Percentiles rank a stretch among this genome's conserved stretches.
Conservation (phyloP, 2,797 vertebrate genomes). For the Danio choprae region DNA sequence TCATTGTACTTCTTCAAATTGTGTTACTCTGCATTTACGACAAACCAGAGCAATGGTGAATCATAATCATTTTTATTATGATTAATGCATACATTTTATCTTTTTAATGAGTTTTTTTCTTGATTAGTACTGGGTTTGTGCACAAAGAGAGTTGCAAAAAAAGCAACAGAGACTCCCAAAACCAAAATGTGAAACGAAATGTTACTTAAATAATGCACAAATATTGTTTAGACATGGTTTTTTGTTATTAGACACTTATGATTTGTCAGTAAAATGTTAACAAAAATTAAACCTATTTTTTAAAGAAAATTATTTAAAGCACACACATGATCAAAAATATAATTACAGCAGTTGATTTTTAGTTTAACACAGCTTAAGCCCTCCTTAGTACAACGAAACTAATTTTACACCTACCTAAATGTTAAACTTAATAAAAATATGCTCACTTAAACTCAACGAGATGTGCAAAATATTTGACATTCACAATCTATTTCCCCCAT, state of each 20-base stretch:
- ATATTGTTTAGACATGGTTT: not conserved
- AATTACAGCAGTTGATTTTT: constrained; percentile 40
- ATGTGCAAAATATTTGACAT: constrained; percentile 28
- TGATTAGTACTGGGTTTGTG: not conserved
- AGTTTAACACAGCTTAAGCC: constrained; percentile 16
- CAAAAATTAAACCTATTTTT: no score
- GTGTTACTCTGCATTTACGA: not conserved
- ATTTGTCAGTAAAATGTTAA: not conserved
- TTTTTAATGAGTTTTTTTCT: not conserved
- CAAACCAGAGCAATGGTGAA: not conserved
- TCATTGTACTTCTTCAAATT: not conserved
- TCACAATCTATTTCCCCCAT: not conserved
- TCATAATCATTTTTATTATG: constrained; percentile 8
- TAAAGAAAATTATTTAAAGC: not conserved
- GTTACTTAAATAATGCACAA: not conserved
- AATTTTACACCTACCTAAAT: not conserved
- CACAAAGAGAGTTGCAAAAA: not conserved
- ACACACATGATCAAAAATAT: not conserved
- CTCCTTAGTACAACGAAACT: constrained; percentile 7
- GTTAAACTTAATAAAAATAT: not conserved
- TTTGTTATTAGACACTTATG: not conserved
- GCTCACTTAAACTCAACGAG: not conserved
- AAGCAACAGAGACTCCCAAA: constrained; percentile 6
- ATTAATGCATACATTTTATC: not conserved
- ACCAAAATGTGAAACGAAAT: not conserved